Evolutionary conservation across 1,140 invertebrate species (phyloP), one percentile per base, ranked within the genome.

Genomic region (Hylyphantes graminicola): DNA sequence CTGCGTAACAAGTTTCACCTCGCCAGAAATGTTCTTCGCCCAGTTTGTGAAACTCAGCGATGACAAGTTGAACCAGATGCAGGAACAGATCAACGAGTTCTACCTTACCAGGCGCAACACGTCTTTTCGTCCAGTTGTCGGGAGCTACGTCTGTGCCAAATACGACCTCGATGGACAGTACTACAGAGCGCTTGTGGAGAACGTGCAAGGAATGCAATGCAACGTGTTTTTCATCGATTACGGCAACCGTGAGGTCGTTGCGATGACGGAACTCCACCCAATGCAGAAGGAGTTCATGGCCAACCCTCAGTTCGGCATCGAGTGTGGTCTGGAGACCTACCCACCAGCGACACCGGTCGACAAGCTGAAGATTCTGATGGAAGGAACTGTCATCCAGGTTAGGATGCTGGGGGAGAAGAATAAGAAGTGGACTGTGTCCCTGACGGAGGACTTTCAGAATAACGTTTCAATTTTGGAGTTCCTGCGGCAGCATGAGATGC

Each of bases 191-290:
- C 68, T 90, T 92, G 93, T 96, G 93, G 59, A 64, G 59, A 57
- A 12, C 19, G 88, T 92, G 4, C 53, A 84, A 13, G 85, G 78
- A 6, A 79, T 21, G 10, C 17, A 67, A 8, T 83, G 79, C n/a
- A 63, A 79, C 0, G 93, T 96, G 0, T 89, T 92, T 11, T 96
- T 93, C 88, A 89, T 95, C 7, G 95, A 96, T 88, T 95, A 94
- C 89, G 95, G 94, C 11, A 95, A 95, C 88, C 91, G 91, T 50
- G 94, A 95, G 89, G 90, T 88, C 48, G 88, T 90, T 15, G 64
- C 91, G 12, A 87, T 90, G 0, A 89, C 88, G 9, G 67, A 86
- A 6, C 86, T 91, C 54, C 87, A 85, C 61, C 59, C 70, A 7
- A 5, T 95, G 13, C 91, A 91, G 48, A 90, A 92, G 10, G 92